Percentiles rank a stretch among this genome's conserved stretches.
Evolutionary conservation across 2,888 invertebrate species (phyloP).

Genomic region (Drosophila melanosoma): DNA sequence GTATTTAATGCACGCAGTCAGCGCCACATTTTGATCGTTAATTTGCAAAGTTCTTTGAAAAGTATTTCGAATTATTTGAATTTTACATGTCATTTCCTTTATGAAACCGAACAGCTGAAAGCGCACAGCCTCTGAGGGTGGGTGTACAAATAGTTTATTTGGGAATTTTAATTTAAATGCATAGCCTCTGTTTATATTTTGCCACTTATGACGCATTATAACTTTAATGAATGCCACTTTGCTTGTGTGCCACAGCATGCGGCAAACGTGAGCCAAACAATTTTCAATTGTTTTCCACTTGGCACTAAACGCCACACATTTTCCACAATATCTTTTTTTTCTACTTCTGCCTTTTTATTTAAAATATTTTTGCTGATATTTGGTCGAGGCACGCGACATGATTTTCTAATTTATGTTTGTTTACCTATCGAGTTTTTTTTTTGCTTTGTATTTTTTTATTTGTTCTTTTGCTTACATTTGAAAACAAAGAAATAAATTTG

Average conservation of each 20-base stretch:
- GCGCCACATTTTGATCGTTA: conserved; percentile 66
- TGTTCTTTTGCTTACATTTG: conserved; percentile 18
- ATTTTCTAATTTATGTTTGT: conserved; percentile 65
- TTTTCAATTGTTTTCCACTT: conserved; percentile 58
- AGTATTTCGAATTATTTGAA: conserved; percentile 53
- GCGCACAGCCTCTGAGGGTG: conserved; percentile 3
- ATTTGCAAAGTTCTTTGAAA: conserved; percentile 64
- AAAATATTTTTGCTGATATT: conserved; percentile 35
- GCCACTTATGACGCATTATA: conserved; percentile 9
- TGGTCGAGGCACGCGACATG: conserved; percentile 64
- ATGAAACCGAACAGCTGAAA: conserved; percentile 61
- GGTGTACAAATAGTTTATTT: not conserved
- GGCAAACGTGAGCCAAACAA: conserved; percentile 50
- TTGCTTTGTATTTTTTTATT: not conserved
- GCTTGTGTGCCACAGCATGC: conserved; percentile 43
- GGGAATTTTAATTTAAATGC: not conserved
- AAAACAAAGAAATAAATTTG: conserved; percentile 36
- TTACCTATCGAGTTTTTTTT: conserved; percentile 35
- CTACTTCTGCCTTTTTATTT: conserved; percentile 24
- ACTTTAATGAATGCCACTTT: conserved; percentile 46
- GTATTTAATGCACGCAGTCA: conserved; percentile 60
- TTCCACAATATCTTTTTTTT: conserved; percentile 7
- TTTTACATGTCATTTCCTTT: conserved; percentile 65
- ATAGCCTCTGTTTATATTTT: not conserved
- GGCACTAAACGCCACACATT: conserved; percentile 43